phyloP scores from a whole-genome alignment of 2,797 vertebrate species.

The Denticeps clupeoides region DNA sequence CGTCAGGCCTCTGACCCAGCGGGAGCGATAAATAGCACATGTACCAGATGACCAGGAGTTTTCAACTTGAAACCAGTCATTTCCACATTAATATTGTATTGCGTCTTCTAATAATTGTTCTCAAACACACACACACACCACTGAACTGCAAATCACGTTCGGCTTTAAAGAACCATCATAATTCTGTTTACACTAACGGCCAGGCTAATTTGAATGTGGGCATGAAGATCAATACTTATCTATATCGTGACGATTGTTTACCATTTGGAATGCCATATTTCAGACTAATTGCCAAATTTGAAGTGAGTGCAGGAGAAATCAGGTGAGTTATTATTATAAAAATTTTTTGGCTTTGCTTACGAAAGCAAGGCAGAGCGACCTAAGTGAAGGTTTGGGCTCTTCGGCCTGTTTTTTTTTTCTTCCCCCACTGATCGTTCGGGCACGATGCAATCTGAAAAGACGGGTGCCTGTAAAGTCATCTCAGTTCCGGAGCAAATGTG shows the following conservation, averaged over 20 bases:
- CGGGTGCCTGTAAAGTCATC: neutral
- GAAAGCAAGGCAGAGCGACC: too few relatives aligned
- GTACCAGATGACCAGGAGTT: too few relatives aligned
- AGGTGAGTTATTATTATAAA: too few relatives aligned
- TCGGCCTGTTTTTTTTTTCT: neutral
- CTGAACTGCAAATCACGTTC: too few relatives aligned
- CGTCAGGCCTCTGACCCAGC: too few relatives aligned
- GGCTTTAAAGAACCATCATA: neutral
- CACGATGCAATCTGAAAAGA: neutral
- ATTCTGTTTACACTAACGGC: neutral
- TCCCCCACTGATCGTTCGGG: neutral
- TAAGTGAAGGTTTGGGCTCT: neutral
- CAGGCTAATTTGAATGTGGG: neutral
- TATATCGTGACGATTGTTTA: neutral
- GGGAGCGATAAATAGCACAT: too few relatives aligned
- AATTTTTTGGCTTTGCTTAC: neutral
- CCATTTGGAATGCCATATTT: conserved; percentile 7
- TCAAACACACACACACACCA: neutral
- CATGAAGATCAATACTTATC: neutral
- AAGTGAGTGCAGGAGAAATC: too few relatives aligned
- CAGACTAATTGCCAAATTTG: conserved; percentile 4
- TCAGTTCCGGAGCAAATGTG: too few relatives aligned
- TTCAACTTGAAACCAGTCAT: too few relatives aligned
- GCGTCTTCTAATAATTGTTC: neutral
- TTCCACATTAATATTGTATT: neutral